Conservation (phyloP, 2,113 vertebrate genomes). For the Macroglossus sobrinus region DNA sequence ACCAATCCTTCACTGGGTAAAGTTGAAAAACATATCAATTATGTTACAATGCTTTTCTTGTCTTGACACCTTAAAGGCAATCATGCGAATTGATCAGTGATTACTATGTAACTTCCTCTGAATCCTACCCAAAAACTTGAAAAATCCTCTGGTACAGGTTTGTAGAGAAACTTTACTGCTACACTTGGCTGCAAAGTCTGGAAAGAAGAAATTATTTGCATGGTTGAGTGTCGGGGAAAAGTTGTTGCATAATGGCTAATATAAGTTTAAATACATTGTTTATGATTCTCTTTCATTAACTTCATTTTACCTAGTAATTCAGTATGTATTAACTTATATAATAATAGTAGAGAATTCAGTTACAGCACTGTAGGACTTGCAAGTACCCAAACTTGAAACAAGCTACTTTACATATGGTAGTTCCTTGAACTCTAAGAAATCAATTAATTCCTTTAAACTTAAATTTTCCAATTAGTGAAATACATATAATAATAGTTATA, state of each 20-base stretch:
- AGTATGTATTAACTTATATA: background rate
- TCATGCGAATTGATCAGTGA: background rate
- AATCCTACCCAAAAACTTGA: background rate
- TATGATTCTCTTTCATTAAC: background rate
- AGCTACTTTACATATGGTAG: background rate
- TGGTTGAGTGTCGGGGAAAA: background rate
- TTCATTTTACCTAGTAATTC: background rate
- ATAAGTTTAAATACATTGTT: background rate
- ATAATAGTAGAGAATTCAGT: background rate
- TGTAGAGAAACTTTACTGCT: background rate
- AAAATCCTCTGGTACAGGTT: background rate
- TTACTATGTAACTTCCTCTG: background rate
- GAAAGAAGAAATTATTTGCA: background rate
- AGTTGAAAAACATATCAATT: background rate
- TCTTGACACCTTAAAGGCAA: background rate
- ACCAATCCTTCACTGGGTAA: background rate
- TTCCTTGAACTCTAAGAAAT: background rate
- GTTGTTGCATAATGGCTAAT: background rate
- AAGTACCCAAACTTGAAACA: background rate
- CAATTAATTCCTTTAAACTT: background rate
- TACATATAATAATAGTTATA: background rate
- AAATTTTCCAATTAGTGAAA: background rate
- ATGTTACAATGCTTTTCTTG: background rate
- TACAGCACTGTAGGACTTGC: rapidly evolving
- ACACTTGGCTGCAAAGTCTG: background rate